Conservation (phyloP, 2,797 vertebrate genomes). For the Lagocephalus sceleratus region DNA sequence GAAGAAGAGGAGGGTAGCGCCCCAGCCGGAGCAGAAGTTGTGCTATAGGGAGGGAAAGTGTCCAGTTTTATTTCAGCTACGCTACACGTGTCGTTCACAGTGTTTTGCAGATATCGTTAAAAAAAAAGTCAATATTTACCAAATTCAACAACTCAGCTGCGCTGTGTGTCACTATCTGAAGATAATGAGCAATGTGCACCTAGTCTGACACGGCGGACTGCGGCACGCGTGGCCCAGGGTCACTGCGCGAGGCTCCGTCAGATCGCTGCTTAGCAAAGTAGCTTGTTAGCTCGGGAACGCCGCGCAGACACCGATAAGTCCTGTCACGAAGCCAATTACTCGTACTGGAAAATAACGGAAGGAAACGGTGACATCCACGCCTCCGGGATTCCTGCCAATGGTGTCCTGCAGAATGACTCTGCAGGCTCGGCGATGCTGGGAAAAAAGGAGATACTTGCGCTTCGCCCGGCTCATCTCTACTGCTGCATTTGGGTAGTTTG, state of each 20-base stretch:
- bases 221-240: slow-evolving; percentile 52
- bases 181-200: slow-evolving; percentile 62
- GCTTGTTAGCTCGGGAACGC: slow-evolving; percentile 50
- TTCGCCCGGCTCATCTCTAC: too few species aligned
- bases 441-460: too few species aligned
- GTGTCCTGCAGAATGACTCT: neutral
- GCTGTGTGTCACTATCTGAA: slow-evolving; percentile 45
- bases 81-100: too few species aligned
- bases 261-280: slow-evolving; percentile 56
- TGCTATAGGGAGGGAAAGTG: too few species aligned
- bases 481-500: too few species aligned
- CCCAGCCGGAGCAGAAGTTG: too few species aligned
- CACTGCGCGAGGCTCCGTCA: slow-evolving; percentile 48
- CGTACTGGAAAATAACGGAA: slow-evolving; percentile 32
- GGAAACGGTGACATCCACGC: slow-evolving; percentile 1
- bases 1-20: slow-evolving; percentile 16
- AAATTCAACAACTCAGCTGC: neutral
- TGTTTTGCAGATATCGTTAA: too few species aligned
- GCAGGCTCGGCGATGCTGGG: too few species aligned
- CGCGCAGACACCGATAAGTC: slow-evolving; percentile 28
- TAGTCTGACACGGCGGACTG: slow-evolving; percentile 48
- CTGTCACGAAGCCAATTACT: slow-evolving; percentile 53
- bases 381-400: neutral
- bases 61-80: too few species aligned
- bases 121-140: too few species aligned